Conservation (phyloP, 1,140 invertebrate species). For the Drosophila setifemur region DNA sequence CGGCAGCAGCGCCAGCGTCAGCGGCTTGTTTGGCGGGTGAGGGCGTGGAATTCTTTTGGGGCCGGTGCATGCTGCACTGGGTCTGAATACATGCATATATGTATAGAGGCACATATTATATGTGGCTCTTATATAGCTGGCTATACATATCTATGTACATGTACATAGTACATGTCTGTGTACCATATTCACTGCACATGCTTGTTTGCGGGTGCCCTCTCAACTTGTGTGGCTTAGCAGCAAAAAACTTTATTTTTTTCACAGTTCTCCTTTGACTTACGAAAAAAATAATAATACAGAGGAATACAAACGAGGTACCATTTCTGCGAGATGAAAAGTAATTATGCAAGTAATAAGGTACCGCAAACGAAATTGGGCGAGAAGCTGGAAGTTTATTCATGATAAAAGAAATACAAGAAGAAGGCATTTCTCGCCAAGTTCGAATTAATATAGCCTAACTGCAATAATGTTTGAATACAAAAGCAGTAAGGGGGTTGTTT, state of each 20-base stretch:
- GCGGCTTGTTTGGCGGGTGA: slow-evolving; percentile 25
- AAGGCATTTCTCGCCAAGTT: background rate
- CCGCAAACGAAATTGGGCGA: too few species aligned
- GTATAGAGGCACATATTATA: slow-evolving; percentile 1
- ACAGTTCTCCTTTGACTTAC: slow-evolving; percentile 20
- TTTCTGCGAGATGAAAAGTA: slow-evolving; percentile 24
- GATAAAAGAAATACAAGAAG: background rate
- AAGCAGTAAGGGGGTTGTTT: background rate
- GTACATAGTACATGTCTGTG: slow-evolving; percentile 11
- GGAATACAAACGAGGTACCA: slow-evolving; percentile 13
- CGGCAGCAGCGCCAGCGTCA: slow-evolving; percentile 1
- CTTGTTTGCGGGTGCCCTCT: slow-evolving; percentile 37
- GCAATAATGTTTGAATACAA: background rate
- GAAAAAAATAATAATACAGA: background rate
- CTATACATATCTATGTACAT: background rate
- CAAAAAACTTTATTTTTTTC: slow-evolving; percentile 45
- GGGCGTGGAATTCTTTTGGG: slow-evolving; percentile 55
- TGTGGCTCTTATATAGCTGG: background rate
- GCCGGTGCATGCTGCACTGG: slow-evolving; percentile 68
- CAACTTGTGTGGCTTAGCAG: slow-evolving; percentile 21
- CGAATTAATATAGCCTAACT: background rate
- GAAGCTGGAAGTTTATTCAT: slow-evolving; percentile 19
- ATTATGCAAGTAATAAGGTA: slow-evolving; percentile 46
- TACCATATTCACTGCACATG: slow-evolving; percentile 25
- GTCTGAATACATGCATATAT: slow-evolving; percentile 18